These are phyloP conservation scores for Vireo griseus DNA, from an alignment of 2,797 vertebrate genomes.

Conservation along the genomic window DNA sequence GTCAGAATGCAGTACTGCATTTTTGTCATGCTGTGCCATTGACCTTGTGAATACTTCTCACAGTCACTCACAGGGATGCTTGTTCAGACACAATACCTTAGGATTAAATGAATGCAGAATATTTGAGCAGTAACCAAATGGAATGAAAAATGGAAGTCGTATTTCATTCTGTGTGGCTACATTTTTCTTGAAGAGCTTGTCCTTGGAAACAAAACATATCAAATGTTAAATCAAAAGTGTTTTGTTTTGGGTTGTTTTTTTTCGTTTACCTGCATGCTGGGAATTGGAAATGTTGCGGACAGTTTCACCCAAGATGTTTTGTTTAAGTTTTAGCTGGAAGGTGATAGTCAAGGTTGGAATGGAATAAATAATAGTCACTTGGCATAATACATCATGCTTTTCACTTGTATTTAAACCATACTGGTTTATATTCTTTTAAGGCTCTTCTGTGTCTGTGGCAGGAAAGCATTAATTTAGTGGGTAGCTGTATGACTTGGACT, in stretches of 20 bases:
- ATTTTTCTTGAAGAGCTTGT: slow-evolving; percentile 70
- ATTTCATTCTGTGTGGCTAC: slow-evolving; percentile 71
- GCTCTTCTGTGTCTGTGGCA: neutral
- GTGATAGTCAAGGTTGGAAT: slow-evolving; percentile 71
- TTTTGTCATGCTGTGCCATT: slow-evolving; percentile 22
- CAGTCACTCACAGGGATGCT: slow-evolving; percentile 21
- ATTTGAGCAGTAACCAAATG: slow-evolving; percentile 67
- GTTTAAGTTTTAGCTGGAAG: slow-evolving; percentile 59
- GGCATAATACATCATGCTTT: neutral
- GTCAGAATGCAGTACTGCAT: neutral
- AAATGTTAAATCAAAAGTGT: slow-evolving; percentile 72
- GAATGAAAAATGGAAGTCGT: slow-evolving; percentile 71
- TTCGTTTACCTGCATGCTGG: slow-evolving; percentile 46
- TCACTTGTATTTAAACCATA: neutral
- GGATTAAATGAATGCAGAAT: slow-evolving; percentile 68
- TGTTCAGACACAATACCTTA: slow-evolving; percentile 23
- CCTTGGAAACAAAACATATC: slow-evolving; percentile 75
- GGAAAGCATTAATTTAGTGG: neutral
- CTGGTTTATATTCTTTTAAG: neutral
- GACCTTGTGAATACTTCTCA: slow-evolving; percentile 64
- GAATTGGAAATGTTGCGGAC: slow-evolving; percentile 65
- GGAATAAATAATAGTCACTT: slow-evolving; percentile 22
- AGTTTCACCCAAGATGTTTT: slow-evolving; percentile 21
- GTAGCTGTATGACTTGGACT: neutral
- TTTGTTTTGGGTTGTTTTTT: neutral